Evolutionary conservation across 2,113 vertebrate genomes (phyloP).

Genomic region (Actenoides lindsayi): DNA sequence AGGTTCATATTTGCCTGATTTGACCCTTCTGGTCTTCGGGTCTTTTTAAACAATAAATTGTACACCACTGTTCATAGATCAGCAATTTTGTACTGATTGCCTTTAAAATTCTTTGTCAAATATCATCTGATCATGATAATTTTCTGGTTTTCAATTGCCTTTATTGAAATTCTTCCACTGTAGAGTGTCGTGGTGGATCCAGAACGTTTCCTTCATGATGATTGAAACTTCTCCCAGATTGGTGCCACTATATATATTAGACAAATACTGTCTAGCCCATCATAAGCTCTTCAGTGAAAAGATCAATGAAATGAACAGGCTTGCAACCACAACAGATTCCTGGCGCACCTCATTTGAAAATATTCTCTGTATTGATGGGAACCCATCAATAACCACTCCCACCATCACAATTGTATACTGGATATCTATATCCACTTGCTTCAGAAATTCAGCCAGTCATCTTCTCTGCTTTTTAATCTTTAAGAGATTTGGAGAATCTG

Average conservation of each 20-base stretch:
- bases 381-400: background rate
- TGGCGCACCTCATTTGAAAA: background rate
- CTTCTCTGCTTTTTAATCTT: background rate
- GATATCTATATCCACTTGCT: background rate
- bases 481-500: background rate
- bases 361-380: background rate
- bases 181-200: background rate
- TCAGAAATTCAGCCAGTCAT: background rate
- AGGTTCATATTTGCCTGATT: no score
- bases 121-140: background rate
- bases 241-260: background rate
- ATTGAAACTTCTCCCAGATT: background rate
- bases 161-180: background rate
- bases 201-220: background rate
- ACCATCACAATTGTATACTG: background rate
- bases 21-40: background rate
- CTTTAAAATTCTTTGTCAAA: background rate
- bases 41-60: background rate
- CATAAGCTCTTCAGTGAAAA: background rate
- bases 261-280: background rate
- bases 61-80: background rate
- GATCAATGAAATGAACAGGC: background rate
- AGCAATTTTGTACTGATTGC: background rate
- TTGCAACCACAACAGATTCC: background rate
- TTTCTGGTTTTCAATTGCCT: background rate